Percentiles rank a stretch among this genome's conserved stretches.
These are phyloP conservation scores for Drosophila ficusphila DNA, from an alignment of 1,140 invertebrate species.

Conservation along the genomic window DNA sequence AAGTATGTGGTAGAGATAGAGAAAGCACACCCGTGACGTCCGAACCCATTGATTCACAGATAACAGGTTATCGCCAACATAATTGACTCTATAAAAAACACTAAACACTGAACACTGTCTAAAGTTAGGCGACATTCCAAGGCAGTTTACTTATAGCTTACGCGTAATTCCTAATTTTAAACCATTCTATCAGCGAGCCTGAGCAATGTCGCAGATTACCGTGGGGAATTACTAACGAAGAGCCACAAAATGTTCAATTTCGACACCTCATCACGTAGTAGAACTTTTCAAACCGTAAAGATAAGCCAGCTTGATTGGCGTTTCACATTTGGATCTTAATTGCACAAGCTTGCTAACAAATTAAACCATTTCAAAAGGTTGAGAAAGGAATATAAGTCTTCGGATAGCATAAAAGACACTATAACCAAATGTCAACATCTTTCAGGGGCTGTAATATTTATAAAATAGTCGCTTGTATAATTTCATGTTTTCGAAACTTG, in stretches of 20 bases:
- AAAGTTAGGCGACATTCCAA: conserved; percentile 39
- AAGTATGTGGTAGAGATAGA: conserved; percentile 15
- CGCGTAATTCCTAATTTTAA: conserved; percentile 52
- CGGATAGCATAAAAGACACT: too few species aligned
- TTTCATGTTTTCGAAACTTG: too few species aligned
- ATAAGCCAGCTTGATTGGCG: conserved; percentile 20
- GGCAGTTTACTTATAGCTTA: conserved; percentile 9
- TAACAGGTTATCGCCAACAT: conserved; percentile 39
- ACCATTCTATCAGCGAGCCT: conserved; percentile 12
- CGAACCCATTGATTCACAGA: conserved; percentile 25
- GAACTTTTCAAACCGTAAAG: neutral
- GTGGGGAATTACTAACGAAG: conserved; percentile 2
- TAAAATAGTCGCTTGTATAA: too few species aligned
- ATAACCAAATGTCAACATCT: too few species aligned
- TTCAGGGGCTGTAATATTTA: too few species aligned
- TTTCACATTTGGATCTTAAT: conserved; percentile 15
- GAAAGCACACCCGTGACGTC: conserved; percentile 36
- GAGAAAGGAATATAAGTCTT: neutral
- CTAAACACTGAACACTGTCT: conserved; percentile 6
- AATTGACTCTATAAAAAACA: conserved; percentile 28
- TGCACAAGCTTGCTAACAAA: conserved; percentile 6
- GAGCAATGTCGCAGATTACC: conserved; percentile 21
- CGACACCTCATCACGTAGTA: conserved; percentile 29
- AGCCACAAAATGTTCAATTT: conserved; percentile 4
- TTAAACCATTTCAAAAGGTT: neutral